A percentile compares a stretch with the other conserved stretches of the same genome.
These are phyloP conservation scores for Trisateles emortualis DNA, from an alignment of 2,888 invertebrate species.

Conservation along the genomic window DNA sequence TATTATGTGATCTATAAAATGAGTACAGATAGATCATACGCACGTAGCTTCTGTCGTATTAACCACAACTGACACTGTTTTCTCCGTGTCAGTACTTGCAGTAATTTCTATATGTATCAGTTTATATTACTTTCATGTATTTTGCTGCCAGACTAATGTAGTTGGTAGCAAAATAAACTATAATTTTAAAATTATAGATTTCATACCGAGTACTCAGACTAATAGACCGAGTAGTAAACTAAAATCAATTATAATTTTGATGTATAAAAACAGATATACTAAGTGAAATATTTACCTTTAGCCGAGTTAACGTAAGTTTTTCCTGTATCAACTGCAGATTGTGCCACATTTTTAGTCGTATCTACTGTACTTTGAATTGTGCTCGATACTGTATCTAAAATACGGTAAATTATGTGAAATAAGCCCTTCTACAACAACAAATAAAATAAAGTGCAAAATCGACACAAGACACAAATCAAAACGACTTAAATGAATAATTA, in stretches of 20 bases:
- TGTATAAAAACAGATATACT: too few species aligned
- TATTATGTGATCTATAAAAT: constrained; percentile 47
- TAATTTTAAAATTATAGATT: too few species aligned
- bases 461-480: too few species aligned
- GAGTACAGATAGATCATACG: background rate
- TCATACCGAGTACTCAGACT: too few species aligned
- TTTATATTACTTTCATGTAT: too few species aligned
- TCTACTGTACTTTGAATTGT: constrained; percentile 61
- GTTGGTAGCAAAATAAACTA: too few species aligned
- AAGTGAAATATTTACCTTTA: constrained; percentile 45
- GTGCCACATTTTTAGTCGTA: constrained; percentile 60
- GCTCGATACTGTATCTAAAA: constrained; percentile 59
- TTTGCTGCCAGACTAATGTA: too few species aligned
- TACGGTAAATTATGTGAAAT: constrained; percentile 14
- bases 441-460: too few species aligned
- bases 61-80: constrained; percentile 22
- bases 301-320: constrained; percentile 54
- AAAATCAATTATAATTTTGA: too few species aligned
- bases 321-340: constrained; percentile 63
- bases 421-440: background rate
- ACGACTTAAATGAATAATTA: too few species aligned
- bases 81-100: constrained; percentile 19
- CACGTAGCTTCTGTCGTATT: constrained; percentile 3
- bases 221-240: too few species aligned
- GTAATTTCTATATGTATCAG: constrained; percentile 25